Evolutionary conservation across 1,140 invertebrate species (phyloP), one percentile per base, ranked within the genome.

Genomic region (Saccostrea echinata): DNA sequence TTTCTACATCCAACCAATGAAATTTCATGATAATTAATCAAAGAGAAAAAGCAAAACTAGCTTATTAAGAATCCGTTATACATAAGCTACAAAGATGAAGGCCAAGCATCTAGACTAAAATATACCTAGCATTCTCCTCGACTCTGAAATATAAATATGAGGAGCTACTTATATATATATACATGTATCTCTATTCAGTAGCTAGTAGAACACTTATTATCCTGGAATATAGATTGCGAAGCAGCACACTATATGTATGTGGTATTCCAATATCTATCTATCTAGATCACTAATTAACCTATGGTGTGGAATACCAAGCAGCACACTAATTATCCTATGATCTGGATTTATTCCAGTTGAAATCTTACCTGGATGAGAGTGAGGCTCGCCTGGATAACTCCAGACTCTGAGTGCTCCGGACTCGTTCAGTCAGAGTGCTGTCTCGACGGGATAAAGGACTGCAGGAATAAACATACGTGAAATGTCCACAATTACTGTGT

Each of bases 111-210:
- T 30, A 33, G 24, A 33, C 18, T n/a, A 2, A 4, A 30, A 30
- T 76, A 76, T 76, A 76, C 68, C 68, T 76, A 76, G 24, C 33
- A 27, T 33, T 76, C 13, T 76, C 68, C 27, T 76, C 68, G 33
- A 76, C 11, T 16, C 68, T 76, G 68, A 76, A 76, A 76, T 24
- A 76, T 27, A 30, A 30, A 76, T 21, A 61, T 18, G n/a, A 61
- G 2, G 55, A n/a, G n/a, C n/a, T n/a, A 43, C 43, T 6, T 43
- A 43, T 43, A 43, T 9, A 43, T 43, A 9, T 6, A 43, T 43
- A 43, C 6, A 6, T 43, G 9, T 0, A 43, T 43, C 43, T 6
- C 43, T 43, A 43, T 4, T 8, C 43, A 43, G 9, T 43, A 43
- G 43, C 43, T 43, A 43, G 43, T 9, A 43, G 43, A 43, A 43